A percentile compares a stretch with the other conserved stretches of the same genome.
Evolutionary conservation across 2,888 invertebrate species (phyloP).

Genomic region (Napeogenes sylphis): DNA sequence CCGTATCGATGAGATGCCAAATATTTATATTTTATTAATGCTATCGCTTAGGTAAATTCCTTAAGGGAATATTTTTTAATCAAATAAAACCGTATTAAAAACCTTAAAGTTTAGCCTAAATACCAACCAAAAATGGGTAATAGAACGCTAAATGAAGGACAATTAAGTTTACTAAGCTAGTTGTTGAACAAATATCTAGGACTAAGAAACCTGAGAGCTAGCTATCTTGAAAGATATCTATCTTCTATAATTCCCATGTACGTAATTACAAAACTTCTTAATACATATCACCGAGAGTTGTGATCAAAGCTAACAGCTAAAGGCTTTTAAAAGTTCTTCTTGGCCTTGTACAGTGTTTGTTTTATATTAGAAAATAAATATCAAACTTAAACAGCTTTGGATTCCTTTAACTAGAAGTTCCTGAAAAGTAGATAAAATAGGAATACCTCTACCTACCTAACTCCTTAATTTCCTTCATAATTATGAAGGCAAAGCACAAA

Average conservation of each 20-base stretch:
- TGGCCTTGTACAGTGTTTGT: conserved; percentile 29
- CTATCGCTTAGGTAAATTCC: not conserved
- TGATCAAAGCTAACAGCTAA: conserved; percentile 22
- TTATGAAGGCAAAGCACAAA: too few species aligned
- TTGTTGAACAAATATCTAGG: too few species aligned
- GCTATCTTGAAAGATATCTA: not conserved
- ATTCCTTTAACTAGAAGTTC: not conserved
- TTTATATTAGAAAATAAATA: conserved; percentile 4
- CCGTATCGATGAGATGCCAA: conserved; percentile 11
- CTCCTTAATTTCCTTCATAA: too few species aligned
- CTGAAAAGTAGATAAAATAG: too few species aligned
- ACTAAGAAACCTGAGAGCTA: not conserved
- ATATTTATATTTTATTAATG: not conserved
- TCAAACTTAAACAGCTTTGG: conserved; percentile 3
- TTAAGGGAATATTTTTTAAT: not conserved
- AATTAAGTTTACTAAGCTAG: too few species aligned
- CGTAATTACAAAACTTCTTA: conserved; percentile 34
- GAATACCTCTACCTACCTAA: too few species aligned
- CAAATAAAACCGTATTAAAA: not conserved
- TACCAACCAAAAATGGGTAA: too few species aligned
- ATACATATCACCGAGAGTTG: conserved; percentile 27
- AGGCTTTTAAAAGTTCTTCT: conserved; percentile 35
- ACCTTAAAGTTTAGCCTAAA: too few species aligned
- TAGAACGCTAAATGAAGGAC: too few species aligned
- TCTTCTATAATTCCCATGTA: conserved; percentile 18